Evolutionary conservation across 2,888 invertebrate species (phyloP).

Genomic region (Pristionchus fissidentatus): DNA sequence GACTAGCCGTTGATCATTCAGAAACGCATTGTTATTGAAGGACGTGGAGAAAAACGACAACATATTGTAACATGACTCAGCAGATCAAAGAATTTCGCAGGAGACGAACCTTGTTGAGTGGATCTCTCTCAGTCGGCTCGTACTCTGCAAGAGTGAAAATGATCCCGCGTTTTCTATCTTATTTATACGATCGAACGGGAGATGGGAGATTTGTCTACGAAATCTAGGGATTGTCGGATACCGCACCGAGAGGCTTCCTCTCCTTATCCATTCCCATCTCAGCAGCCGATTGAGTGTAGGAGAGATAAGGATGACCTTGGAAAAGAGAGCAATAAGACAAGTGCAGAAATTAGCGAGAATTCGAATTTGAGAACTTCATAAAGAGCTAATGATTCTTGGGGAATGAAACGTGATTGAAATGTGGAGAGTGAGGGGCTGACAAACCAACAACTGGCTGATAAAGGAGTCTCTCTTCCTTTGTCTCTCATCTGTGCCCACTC

Average conservation of each 20-base stretch:
- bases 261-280: background rate
- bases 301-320: background rate
- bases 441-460: constrained; percentile 36
- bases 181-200: background rate
- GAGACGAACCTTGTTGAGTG: constrained; percentile 7
- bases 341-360: too few relatives aligned
- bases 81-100: too few relatives aligned
- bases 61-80: too few relatives aligned
- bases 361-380: too few relatives aligned
- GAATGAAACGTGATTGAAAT: too few relatives aligned
- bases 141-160: background rate
- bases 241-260: background rate
- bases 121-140: constrained; percentile 18
- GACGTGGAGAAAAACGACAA: background rate
- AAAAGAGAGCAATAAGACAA: background rate
- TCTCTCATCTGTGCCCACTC: constrained; percentile 7
- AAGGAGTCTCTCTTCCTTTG: background rate
- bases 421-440: too few relatives aligned
- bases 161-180: background rate
- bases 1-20: background rate
- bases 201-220: background rate
- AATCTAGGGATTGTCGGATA: too few relatives aligned
- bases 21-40: background rate
- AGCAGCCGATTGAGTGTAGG: background rate
- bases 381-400: too few relatives aligned